These are phyloP conservation scores for Pogonognathellus flavescens DNA, from an alignment of 1,140 invertebrate species.

Conservation along the genomic window DNA sequence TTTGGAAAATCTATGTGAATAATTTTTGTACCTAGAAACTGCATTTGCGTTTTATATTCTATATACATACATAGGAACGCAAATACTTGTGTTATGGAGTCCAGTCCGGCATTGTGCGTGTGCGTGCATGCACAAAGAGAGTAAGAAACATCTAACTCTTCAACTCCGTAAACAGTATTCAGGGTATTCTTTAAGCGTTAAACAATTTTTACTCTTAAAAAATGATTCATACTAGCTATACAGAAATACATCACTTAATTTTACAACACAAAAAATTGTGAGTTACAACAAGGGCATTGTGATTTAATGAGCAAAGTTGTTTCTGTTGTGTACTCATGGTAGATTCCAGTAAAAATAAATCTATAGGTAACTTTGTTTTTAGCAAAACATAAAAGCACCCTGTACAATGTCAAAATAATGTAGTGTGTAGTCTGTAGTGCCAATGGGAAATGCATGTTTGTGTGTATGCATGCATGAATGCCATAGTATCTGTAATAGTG, in stretches of 20 bases:
- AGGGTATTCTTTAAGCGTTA: background rate
- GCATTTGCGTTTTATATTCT: too few relatives aligned
- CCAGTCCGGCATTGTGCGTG: constrained; percentile 18
- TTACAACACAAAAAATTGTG: too few relatives aligned
- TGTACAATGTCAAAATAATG: constrained; percentile 15
- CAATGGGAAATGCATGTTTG: constrained; percentile 38
- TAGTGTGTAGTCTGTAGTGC: constrained; percentile 20
- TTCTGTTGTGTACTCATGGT: too few relatives aligned
- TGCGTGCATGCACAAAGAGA: constrained; percentile 58
- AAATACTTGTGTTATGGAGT: background rate
- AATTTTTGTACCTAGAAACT: too few relatives aligned
- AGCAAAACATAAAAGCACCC: background rate
- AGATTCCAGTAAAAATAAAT: too few relatives aligned
- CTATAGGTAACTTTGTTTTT: too few relatives aligned
- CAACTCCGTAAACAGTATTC: constrained; percentile 22
- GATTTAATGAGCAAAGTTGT: too few relatives aligned
- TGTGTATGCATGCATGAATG: constrained; percentile 31
- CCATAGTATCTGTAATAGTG: background rate
- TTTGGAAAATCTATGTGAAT: too few relatives aligned
- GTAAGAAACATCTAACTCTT: constrained; percentile 28
- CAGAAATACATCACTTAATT: background rate
- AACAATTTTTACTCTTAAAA: too few relatives aligned
- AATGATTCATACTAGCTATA: background rate
- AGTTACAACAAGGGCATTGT: too few relatives aligned
- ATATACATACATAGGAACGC: too few relatives aligned